Base-by-base conservation (phyloP, 2,888 invertebrate species). In the Heteromurus nitidus region DNA sequence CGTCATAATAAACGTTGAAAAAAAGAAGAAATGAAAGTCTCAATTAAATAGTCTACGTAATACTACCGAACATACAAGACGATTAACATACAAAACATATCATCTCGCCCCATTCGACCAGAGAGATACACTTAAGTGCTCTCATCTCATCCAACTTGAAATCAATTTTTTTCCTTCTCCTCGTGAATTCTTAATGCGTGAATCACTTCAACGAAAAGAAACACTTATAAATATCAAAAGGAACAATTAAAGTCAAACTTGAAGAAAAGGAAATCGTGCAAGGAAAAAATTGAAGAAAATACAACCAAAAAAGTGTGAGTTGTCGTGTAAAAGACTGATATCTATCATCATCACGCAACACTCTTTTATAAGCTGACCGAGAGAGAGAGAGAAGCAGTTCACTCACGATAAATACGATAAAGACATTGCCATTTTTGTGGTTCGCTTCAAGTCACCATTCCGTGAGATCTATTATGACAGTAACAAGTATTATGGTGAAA, bases 381-480 rank as follows among this genome's bases (percentile, higher is more conserved):
- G 30, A 22, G 24, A 16, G 28, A 72, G 28, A 42, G 60, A 42
- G 50, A 60, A 47, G 50, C 50, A 36, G 22, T 31, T 53, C 42
- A 60, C 11, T 28, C 30, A 16, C 22, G 5, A 55, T 20, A 9
- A 9, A 3, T 18, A 9, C 24, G 58, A 75, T 68, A 75, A 60
- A 68, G 67, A 75, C 67, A 75, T 74, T 65, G 73, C 58, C 58
- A 58, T 28, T 28, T 55, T 75, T 65, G 67, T 67, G 65, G 67
- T 67, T 28, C 26, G 2, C 60, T 30, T 24, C 24, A 11, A 11
- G 26, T 2, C 3, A 31, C 42, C 9, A 64, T 64, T 68, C 65
- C 75, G 75, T 75, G 75, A 67, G 75, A 75, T 69, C 58, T 31
- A 77, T 26, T 76, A 47, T 77, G 76, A 77, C 76, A 77, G 76